These are phyloP conservation scores for Lasioglossum malachurum DNA, from an alignment of 2,888 invertebrate species.

Conservation along the genomic window DNA sequence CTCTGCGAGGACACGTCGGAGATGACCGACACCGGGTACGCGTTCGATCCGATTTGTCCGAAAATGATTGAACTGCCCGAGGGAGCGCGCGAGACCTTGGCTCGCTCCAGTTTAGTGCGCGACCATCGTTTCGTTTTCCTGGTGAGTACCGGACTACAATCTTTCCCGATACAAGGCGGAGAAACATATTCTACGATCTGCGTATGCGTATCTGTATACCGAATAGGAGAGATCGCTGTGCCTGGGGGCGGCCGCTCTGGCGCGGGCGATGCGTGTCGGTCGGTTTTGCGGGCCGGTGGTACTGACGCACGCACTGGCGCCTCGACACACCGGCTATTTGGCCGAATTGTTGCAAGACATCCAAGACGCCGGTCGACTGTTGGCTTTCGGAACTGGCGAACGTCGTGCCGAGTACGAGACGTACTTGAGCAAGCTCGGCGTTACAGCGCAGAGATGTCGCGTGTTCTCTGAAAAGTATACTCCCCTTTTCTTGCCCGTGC, in stretches of 20 bases:
- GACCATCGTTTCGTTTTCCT: conserved; percentile 87
- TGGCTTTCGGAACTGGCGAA: conserved; percentile 88
- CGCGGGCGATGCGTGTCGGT: conserved; percentile 88
- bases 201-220: background rate
- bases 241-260: conserved; percentile 91
- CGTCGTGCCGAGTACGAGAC: conserved; percentile 87
- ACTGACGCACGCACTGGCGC: conserved; percentile 92
- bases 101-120: conserved; percentile 86
- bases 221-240: conserved; percentile 92
- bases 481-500: background rate
- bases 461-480: conserved; percentile 80
- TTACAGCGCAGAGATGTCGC: conserved; percentile 84
- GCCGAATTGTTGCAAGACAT: conserved; percentile 89
- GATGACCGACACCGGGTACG: conserved; percentile 84
- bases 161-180: background rate
- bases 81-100: conserved; percentile 86
- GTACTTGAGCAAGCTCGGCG: conserved; percentile 90
- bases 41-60: conserved; percentile 87
- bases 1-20: conserved; percentile 82
- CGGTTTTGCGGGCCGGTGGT: conserved; percentile 91
- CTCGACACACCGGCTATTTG: conserved; percentile 92
- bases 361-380: conserved; percentile 87
- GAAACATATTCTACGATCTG: background rate
- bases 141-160: conserved; percentile 79
- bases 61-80: conserved; percentile 88